Percentiles rank a stretch among this genome's conserved stretches.
Evolutionary conservation across 2,888 invertebrate genomes (phyloP).

Genomic region (Agriopis aurantiaria): DNA sequence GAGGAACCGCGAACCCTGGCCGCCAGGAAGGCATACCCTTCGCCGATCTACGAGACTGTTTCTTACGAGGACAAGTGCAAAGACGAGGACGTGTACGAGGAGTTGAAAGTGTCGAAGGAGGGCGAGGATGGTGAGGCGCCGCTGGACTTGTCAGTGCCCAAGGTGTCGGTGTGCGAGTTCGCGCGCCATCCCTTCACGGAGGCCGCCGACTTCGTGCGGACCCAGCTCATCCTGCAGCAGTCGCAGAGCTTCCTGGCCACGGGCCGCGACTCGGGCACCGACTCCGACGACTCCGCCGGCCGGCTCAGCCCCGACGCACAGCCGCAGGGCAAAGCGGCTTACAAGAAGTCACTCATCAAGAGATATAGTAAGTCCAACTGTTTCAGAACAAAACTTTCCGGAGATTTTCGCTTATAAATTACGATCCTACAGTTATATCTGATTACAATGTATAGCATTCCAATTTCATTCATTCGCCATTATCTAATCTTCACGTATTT

Average conservation of each 20-base stretch:
- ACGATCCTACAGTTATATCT: not conserved
- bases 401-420: conserved; percentile 10
- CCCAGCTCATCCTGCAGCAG: conserved; percentile 80
- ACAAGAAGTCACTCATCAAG: conserved; percentile 97
- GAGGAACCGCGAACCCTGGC: conserved; percentile 83
- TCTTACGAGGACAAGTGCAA: conserved; percentile 31
- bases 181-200: conserved; percentile 82
- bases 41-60: conserved; percentile 56
- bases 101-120: conserved; percentile 36
- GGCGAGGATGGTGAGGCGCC: conserved; percentile 90
- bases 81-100: conserved; percentile 13
- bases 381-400: not conserved
- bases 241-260: conserved; percentile 81
- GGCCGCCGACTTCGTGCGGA: conserved; percentile 81
- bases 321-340: conserved; percentile 87
- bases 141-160: conserved; percentile 91
- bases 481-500: conserved; percentile 22
- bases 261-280: conserved; percentile 90
- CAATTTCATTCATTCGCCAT: conserved; percentile 15
- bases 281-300: conserved; percentile 93
- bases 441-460: conserved; percentile 10
- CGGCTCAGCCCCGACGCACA: conserved; percentile 87
- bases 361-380: conserved; percentile 95
- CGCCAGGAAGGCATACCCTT: conserved; percentile 82
- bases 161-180: conserved; percentile 82